Evolutionary conservation across 1,140 invertebrate species (phyloP).

Genomic region (Atta cephalotes): DNA sequence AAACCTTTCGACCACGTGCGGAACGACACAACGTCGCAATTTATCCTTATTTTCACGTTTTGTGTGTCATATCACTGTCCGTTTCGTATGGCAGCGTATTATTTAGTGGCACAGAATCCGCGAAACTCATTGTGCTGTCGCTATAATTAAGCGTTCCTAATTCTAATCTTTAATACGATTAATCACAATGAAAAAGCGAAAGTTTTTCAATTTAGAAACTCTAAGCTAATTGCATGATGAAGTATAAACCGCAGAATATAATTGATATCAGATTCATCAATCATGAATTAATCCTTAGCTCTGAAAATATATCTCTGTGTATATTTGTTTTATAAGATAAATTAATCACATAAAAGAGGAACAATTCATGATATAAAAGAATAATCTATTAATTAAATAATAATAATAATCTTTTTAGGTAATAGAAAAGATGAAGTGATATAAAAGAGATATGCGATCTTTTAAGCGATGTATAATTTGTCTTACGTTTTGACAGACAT

Average conservation of each 20-base stretch:
- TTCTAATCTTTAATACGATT: not conserved
- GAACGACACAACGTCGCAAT: constrained; percentile 48
- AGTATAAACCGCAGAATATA: not conserved
- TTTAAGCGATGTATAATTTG: not conserved
- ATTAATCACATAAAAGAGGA: not conserved
- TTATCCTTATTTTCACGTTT: constrained; percentile 62
- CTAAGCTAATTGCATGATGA: not conserved
- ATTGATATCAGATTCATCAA: constrained; percentile 1
- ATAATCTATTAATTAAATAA: not conserved
- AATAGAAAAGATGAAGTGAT: not conserved
- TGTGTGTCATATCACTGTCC: constrained; percentile 62
- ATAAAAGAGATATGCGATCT: not conserved
- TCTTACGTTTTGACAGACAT: not conserved
- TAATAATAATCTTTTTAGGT: not conserved
- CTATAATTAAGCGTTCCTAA: too few species aligned
- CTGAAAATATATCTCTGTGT: not conserved
- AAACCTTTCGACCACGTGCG: constrained; percentile 46
- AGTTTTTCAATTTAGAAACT: not conserved
- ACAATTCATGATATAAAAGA: not conserved
- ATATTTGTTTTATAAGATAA: not conserved
- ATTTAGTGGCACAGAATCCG: constrained; percentile 40
- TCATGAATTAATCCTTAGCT: not conserved
- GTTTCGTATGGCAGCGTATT: constrained; percentile 51
- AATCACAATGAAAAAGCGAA: constrained; percentile 9
- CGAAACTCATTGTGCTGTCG: not conserved